Conservation (phyloP, 2,113 vertebrate species). For the Bufo bufo region DNA sequence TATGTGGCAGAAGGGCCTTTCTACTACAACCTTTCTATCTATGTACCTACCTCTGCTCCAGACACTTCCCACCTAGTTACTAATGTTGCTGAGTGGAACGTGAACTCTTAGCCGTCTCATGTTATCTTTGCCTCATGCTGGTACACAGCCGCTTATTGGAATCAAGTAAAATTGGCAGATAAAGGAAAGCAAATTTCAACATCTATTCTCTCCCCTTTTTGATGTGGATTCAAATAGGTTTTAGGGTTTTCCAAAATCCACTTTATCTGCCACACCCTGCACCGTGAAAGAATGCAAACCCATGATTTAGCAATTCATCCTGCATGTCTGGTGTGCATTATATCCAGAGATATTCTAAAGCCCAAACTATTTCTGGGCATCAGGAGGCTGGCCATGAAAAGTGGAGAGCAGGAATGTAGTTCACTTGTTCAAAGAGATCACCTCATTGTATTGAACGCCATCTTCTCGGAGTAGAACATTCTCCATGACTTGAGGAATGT, state of each 20-base stretch:
- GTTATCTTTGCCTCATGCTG: conserved; percentile 1
- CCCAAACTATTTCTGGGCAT: conserved; percentile 50
- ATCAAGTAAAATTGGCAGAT: conserved; percentile 22
- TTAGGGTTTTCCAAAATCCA: conserved; percentile 52
- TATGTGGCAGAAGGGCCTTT: no score
- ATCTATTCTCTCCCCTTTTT: conserved; percentile 37
- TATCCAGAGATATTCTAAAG: conserved; percentile 45
- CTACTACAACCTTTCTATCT: neutral
- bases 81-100: neutral
- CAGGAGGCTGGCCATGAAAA: conserved; percentile 4
- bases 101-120: neutral
- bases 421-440: conserved; percentile 35
- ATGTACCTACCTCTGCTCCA: neutral
- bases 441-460: neutral
- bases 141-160: neutral
- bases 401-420: conserved; percentile 11
- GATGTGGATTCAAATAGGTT: conserved; percentile 46
- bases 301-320: conserved; percentile 53
- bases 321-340: conserved; percentile 52
- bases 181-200: conserved; percentile 34
- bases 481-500: conserved; percentile 1
- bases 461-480: neutral
- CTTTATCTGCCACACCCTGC: conserved; percentile 43
- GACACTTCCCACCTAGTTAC: neutral
- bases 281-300: conserved; percentile 48